Evolutionary conservation across 1,140 invertebrate genomes (phyloP), one percentile per base, ranked within the genome.

Genomic region (Hyles vespertilio): DNA sequence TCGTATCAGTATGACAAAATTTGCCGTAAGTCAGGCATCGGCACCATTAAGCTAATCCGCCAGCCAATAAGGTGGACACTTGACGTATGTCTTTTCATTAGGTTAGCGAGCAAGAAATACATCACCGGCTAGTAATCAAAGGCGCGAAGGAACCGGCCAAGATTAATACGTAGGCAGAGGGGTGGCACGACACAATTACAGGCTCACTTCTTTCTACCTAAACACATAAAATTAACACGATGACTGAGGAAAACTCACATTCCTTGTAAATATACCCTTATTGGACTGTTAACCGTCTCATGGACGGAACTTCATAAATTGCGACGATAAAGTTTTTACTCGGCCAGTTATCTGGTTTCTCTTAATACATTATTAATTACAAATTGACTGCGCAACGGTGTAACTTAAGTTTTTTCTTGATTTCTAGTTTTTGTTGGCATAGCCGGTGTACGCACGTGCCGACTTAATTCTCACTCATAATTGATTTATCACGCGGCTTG

Each of bases 41-140:
- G 72, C 71, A 72, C 78, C 72, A 82, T 86, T 83, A 81, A 82
- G 68, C 73, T 77, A 77, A 85, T 85, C 74, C 72, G 65, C 69
- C 63, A 75, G 72, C 79, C 80, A 87, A 88, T 88, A 87, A 81
- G 71, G 82, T 81, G 69, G 86, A 81, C 77, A 82, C 81, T 87
- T 89, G 86, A 89, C 73, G 79, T 82, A 89, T 84, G 81, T 63
- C 71, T 79, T 86, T 79, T 80, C 82, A 87, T 89, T 89, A 89
- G 77, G 79, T 81, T 74, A 67, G 72, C 79, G 70, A 67, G 73
- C 74, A 84, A 83, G 79, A 84, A 84, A 89, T 89, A 84, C 81
- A 86, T 89, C 84, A 89, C 78, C 22, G 59, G 71, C 68, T 59
- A 58, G 74, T 86, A 89, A 89, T 89, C 82, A 89, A 86, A 81